Percentiles rank a stretch among this genome's conserved stretches.
phyloP scores from a whole-genome alignment of 2,797 vertebrate genomes.

The Acridotheres tristis region DNA sequence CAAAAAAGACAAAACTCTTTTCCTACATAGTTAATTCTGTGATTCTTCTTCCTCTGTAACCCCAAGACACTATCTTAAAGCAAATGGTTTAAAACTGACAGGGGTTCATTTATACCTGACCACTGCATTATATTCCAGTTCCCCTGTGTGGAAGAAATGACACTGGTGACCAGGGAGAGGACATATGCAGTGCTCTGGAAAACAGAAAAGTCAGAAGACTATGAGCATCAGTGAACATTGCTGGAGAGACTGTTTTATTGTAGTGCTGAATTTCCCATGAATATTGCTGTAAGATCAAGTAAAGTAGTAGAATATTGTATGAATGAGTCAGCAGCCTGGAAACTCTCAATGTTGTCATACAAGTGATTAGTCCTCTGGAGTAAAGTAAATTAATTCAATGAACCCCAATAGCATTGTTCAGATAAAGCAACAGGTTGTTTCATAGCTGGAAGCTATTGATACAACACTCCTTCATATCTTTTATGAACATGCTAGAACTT shows the following conservation, averaged over 20 bases:
- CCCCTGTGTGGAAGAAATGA: not conserved
- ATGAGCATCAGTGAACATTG: not conserved
- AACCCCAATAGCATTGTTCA: not conserved
- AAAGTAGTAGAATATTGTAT: not conserved
- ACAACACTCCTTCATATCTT: not conserved
- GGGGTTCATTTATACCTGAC: not conserved
- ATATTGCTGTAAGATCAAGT: not conserved
- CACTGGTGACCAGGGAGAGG: rapidly evolving
- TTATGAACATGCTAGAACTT: not conserved
- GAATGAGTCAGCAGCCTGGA: not conserved
- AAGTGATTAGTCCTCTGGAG: not conserved
- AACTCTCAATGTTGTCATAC: not conserved
- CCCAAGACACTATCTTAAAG: not conserved
- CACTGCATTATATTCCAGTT: not conserved
- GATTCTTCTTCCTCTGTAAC: not conserved
- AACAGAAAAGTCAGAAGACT: not conserved
- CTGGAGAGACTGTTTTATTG: not conserved
- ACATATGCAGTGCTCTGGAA: not conserved
- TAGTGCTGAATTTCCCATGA: not conserved
- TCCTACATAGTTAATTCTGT: not conserved
- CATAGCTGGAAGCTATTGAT: not conserved
- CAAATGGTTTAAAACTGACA: not conserved
- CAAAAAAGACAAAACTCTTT: not conserved
- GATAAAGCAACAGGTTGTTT: not conserved
- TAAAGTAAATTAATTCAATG: constrained; percentile 15